Evolutionary conservation across 2,888 invertebrate species (phyloP).

Genomic region (Silvanus unidentatus): DNA sequence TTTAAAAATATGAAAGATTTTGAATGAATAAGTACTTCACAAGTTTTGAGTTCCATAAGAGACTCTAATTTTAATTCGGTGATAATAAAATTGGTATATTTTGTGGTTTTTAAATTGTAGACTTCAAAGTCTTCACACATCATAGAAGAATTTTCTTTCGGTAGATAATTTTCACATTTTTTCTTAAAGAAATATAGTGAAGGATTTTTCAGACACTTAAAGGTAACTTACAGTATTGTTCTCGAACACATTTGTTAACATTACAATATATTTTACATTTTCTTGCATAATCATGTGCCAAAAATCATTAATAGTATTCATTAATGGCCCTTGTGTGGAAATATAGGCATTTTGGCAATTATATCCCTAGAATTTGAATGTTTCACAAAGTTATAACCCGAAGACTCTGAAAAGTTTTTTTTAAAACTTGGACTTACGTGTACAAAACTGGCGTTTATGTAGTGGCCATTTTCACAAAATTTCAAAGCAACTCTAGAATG

Average conservation of each 20-base stretch:
- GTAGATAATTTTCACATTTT: constrained; percentile 52
- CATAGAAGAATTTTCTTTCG: constrained; percentile 42
- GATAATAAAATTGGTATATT: constrained; percentile 41
- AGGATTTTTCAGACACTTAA: no score
- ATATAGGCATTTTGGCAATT: constrained; percentile 37
- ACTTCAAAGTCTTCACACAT: constrained; percentile 40
- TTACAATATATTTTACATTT: constrained; percentile 46
- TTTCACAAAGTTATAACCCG: not conserved
- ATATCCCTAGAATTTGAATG: constrained; percentile 39
- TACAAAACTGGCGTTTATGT: constrained; percentile 52
- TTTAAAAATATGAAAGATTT: no score
- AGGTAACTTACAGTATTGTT: constrained; percentile 40
- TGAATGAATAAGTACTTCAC: no score
- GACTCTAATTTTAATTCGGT: constrained; percentile 39
- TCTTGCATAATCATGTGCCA: constrained; percentile 49
- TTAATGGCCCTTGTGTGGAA: constrained; percentile 42
- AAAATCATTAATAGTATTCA: constrained; percentile 39
- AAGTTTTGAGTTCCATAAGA: no score
- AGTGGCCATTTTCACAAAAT: constrained; percentile 43
- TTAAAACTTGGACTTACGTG: constrained; percentile 36
- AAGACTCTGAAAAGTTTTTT: no score
- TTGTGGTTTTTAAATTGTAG: constrained; percentile 31
- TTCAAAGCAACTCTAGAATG: constrained; percentile 47
- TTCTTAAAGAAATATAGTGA: constrained; percentile 37
- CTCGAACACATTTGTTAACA: constrained; percentile 49